Evolutionary conservation across 2,797 vertebrate species (phyloP).

Genomic region (Choloepus didactylus): DNA sequence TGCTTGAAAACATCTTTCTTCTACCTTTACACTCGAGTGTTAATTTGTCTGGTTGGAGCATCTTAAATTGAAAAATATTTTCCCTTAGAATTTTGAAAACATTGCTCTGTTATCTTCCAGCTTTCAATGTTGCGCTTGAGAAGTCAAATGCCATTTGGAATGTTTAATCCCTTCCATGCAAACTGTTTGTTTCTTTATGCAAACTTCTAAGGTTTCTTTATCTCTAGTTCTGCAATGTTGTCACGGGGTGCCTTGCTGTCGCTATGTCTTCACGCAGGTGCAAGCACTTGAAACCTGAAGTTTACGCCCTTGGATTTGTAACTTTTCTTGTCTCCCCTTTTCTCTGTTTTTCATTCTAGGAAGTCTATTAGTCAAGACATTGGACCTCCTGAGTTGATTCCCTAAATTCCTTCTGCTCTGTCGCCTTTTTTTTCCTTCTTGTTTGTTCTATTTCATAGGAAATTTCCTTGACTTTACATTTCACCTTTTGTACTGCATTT

Average conservation of each 20-base stretch:
- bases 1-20: conserved; percentile 57
- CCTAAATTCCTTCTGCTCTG: background rate
- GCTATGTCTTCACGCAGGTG: background rate
- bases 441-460: conserved; percentile 13
- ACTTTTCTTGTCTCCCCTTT: background rate
- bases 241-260: background rate
- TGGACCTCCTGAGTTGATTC: background rate
- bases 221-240: background rate
- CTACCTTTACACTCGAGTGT: background rate
- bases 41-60: conserved; percentile 45
- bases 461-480: conserved; percentile 39
- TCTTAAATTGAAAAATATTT: conserved; percentile 61
- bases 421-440: background rate
- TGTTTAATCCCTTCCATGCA: conserved; percentile 50
- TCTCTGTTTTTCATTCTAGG: background rate
- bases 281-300: background rate
- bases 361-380: background rate
- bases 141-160: conserved; percentile 50
- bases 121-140: background rate
- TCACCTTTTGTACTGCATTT: background rate
- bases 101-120: conserved; percentile 45
- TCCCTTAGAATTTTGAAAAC: conserved; percentile 52
- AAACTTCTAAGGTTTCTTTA: conserved; percentile 1
- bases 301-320: background rate
- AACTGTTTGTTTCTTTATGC: background rate